Conservation (phyloP, 2,888 invertebrate species). For the Perdita meconis region DNA sequence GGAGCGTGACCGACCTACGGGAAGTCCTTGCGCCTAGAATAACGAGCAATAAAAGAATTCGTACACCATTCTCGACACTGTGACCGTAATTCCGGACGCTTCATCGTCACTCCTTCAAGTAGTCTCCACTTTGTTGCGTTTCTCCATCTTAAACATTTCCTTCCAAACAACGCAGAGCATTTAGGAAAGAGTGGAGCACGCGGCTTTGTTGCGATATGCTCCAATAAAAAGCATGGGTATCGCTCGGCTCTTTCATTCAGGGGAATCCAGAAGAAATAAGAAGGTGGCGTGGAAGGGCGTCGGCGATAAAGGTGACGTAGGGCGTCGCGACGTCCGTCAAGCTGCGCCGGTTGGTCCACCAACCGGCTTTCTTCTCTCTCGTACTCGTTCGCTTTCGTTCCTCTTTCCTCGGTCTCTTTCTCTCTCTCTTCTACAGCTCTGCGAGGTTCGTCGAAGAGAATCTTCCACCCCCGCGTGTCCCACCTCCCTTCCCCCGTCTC, state of each 20-base stretch:
- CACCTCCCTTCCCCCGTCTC: constrained; percentile 43
- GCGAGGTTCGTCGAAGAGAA: constrained; percentile 65
- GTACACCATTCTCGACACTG: constrained; percentile 32
- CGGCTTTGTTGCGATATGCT: background rate
- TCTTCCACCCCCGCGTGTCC: constrained; percentile 67
- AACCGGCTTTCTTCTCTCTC: constrained; percentile 48
- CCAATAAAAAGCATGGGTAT: constrained; percentile 28
- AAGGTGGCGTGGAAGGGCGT: constrained; percentile 70
- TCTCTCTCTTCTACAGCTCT: constrained; percentile 1
- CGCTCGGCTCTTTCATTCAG: constrained; percentile 58
- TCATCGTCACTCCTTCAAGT: constrained; percentile 2
- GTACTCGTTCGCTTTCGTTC: constrained; percentile 8
- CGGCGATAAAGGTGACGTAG: constrained; percentile 81
- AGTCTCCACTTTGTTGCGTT: background rate
- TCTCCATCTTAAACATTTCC: background rate
- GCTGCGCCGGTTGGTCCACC: constrained; percentile 80
- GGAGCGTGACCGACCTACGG: constrained; percentile 56
- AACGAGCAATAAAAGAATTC: constrained; percentile 52
- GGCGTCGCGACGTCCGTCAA: constrained; percentile 84
- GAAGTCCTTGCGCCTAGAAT: constrained; percentile 54
- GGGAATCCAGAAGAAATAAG: constrained; percentile 47
- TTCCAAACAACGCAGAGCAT: background rate
- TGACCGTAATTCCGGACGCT: constrained; percentile 26
- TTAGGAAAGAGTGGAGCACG: background rate
- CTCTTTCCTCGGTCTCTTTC: too few relatives aligned